Conservation (phyloP, 2,113 vertebrate genomes). For the Gasterosteus nipponicus region DNA sequence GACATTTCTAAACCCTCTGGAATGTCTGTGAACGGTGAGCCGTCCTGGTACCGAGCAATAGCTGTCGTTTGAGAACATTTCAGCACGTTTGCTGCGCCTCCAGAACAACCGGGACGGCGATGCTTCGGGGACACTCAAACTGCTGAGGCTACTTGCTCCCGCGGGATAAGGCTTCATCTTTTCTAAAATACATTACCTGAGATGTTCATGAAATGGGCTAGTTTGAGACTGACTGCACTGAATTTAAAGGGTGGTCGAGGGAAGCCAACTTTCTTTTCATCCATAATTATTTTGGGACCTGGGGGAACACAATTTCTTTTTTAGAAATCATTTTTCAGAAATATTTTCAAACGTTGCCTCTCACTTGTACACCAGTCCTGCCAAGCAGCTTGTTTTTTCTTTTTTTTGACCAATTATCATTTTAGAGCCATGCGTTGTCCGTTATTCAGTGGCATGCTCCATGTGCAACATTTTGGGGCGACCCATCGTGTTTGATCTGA, state of each 20-base stretch:
- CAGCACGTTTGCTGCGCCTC: constrained; percentile 20
- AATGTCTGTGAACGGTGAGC: constrained; percentile 29
- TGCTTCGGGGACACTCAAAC: constrained; percentile 31
- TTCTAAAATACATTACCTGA: constrained; percentile 67
- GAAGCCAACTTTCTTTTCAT: constrained; percentile 45
- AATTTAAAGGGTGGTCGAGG: constrained; percentile 43
- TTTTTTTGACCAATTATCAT: constrained; percentile 12
- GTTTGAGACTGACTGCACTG: constrained; percentile 55
- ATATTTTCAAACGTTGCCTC: neutral
- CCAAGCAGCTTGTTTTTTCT: constrained; percentile 18
- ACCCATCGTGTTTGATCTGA: constrained; percentile 41
- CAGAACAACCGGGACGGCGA: constrained; percentile 32
- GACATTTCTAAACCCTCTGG: constrained; percentile 13
- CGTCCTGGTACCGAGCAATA: neutral
- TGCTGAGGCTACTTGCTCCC: constrained; percentile 40
- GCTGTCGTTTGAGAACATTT: constrained; percentile 46
- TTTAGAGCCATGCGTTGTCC: constrained; percentile 22
- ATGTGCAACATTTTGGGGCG: neutral
- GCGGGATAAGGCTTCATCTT: constrained; percentile 53
- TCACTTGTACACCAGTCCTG: constrained; percentile 15
- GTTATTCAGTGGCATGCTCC: constrained; percentile 9
- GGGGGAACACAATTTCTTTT: constrained; percentile 38
- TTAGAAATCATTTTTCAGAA: constrained; percentile 24
- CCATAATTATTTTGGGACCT: constrained; percentile 54
- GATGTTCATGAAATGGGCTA: constrained; percentile 63